Percentiles rank a stretch among this genome's conserved stretches.
These are phyloP conservation scores for Catharus bicknelli DNA, from an alignment of 2,113 vertebrate species.

Conservation along the genomic window DNA sequence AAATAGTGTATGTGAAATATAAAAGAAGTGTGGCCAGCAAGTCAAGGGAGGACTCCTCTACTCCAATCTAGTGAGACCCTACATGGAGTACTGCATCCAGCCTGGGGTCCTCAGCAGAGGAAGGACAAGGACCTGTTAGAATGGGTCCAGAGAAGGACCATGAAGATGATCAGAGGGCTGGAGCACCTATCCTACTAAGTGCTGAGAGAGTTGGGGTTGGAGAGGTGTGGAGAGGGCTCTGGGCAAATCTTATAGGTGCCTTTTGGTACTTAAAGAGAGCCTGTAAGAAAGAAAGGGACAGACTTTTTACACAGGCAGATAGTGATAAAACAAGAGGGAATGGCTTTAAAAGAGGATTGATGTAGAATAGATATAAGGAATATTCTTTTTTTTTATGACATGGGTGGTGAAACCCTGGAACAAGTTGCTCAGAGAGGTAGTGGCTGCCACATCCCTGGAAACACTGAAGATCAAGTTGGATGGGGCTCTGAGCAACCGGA, in stretches of 20 bases:
- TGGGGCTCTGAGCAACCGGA: neutral
- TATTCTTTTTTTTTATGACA: neutral
- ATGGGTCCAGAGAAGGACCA: neutral
- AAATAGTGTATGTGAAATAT: neutral
- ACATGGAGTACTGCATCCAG: neutral
- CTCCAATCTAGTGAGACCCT: neutral
- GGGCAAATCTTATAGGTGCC: fast-evolving
- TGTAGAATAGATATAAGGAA: neutral
- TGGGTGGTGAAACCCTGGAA: neutral
- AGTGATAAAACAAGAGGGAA: neutral
- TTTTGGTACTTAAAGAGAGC: neutral
- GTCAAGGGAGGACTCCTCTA: neutral
- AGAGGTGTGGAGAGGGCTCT: neutral
- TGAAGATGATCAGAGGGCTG: neutral
- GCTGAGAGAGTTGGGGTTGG: neutral
- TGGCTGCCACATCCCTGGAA: neutral
- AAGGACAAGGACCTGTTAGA: neutral
- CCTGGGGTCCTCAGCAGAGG: neutral
- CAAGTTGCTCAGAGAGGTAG: neutral
- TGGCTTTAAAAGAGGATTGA: neutral
- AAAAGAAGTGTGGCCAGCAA: neutral
- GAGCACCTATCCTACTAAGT: neutral
- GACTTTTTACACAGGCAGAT: neutral
- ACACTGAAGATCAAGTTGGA: neutral
- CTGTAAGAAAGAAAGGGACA: neutral